Evolutionary conservation across 1,140 invertebrate species (phyloP), one percentile per base, ranked within the genome.

Genomic region (Monomorium pharaonis): DNA sequence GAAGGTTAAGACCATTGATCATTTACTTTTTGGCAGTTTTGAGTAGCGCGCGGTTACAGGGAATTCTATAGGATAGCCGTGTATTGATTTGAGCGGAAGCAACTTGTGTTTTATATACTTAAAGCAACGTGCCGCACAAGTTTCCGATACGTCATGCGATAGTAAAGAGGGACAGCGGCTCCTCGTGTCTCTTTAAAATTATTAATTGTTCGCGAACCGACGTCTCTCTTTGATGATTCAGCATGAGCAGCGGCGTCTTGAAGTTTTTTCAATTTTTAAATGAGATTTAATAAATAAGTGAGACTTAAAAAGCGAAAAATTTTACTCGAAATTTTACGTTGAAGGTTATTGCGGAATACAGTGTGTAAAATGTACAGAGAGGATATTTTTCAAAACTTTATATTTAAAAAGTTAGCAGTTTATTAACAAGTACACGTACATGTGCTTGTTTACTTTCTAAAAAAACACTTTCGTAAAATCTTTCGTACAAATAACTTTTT

Each of bases 101-200:
- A 77, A 77, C 75, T 78, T 47, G n/a, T 63, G 75, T 78, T 78
- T 78, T 78, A 78, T 65, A 49, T 49, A 78, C 58, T 63, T 65
- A 3, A 65, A 33, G 42, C 33, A 65, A 65, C 75, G 18, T 62
- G 30, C 24, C 3, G 42, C 58, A n/a, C n/a, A 10, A 44, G 37
- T 77, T 47, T 30, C 5, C 56, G 18, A 62, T 63, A 63, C 37
- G 12, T 63, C 56, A 62, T n/a, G 12, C 10, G 74, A 63, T 62
- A 63, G 16, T 42, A 60, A 60, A 44, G 74, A 30, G 18, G 62
- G 37, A n/a, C 37, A 44, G 42, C 33, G 3, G 21, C 56, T 30
- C 18, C 33, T 56, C 12, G 10, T 37, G 6, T n/a, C 37, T 24
- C 24, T 74, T 74, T 24, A 7, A 74, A 56, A 58, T 33, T 37